Percentiles rank a stretch among this genome's conserved stretches.
Conservation (phyloP, 2,888 invertebrate genomes). For the Hirtodrosophila duncani region DNA sequence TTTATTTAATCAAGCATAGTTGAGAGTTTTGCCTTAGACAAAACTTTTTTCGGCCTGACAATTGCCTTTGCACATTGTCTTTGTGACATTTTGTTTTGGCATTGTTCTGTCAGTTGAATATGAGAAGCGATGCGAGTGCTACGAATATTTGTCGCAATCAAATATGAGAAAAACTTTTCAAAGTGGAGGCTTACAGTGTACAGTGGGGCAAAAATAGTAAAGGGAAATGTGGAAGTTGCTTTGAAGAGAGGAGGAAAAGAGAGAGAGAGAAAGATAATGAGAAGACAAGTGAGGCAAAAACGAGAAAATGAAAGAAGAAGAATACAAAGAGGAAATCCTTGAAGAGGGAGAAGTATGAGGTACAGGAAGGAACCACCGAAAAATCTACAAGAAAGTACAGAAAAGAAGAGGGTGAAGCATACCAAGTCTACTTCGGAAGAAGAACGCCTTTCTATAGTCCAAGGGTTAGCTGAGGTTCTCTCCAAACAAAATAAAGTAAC, state of each 20-base stretch:
- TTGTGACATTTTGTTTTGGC: conserved; percentile 59
- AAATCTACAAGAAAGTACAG: too few relatives aligned
- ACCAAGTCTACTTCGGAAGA: too few relatives aligned
- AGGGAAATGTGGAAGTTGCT: too few relatives aligned
- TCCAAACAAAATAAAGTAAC: too few relatives aligned
- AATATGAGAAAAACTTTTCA: conserved; percentile 68
- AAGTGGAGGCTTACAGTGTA: conserved; percentile 37
- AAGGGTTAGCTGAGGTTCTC: too few relatives aligned
- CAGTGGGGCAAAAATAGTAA: too few relatives aligned
- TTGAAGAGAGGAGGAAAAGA: conserved; percentile 4
- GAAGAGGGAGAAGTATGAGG: too few relatives aligned
- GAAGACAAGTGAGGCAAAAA: conserved; percentile 9
- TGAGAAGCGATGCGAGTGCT: too few relatives aligned
- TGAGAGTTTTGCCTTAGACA: conserved; percentile 44
- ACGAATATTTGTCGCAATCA: conserved; percentile 54
- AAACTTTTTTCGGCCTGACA: conserved; percentile 44
- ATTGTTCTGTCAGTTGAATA: conserved; percentile 34
- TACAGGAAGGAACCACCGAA: too few relatives aligned
- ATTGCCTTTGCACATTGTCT: conserved; percentile 55
- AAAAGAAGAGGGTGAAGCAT: too few relatives aligned
- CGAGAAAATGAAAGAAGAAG: conserved; percentile 6
- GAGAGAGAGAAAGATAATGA: conserved; percentile 15
- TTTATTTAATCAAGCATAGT: conserved; percentile 70
- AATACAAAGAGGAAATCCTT: conserved; percentile 1
- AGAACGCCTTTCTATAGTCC: too few relatives aligned